A percentile compares a stretch with the other conserved stretches of the same genome.
Conservation (phyloP, 2,888 invertebrate genomes). For the Candidula unifasciata region DNA sequence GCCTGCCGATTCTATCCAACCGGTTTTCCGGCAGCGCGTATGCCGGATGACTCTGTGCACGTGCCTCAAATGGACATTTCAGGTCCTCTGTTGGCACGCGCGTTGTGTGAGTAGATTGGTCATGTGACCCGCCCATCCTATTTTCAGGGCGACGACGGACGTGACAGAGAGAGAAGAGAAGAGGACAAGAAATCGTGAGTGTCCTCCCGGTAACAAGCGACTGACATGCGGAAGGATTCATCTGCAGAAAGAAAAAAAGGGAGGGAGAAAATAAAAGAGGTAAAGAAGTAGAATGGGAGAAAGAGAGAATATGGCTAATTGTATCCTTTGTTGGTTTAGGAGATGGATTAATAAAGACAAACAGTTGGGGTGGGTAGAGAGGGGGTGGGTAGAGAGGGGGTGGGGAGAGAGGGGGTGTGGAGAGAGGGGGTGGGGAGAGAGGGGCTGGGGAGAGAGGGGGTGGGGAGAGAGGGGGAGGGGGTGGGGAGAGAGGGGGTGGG, state of each 20-base stretch:
- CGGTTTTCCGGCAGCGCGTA: conserved; percentile 45
- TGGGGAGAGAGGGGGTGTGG: too few species aligned
- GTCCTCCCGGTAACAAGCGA: background rate
- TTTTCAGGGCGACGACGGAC: conserved; percentile 29
- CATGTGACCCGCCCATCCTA: conserved; percentile 31
- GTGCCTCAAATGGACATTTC: conserved; percentile 47
- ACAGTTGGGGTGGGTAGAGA: background rate
- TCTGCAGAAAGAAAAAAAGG: background rate
- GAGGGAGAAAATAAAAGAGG: background rate
- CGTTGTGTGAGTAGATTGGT: conserved; percentile 31
- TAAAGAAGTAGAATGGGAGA: background rate
- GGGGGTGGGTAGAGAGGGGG: background rate
- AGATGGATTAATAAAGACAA: background rate
- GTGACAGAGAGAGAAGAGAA: conserved; percentile 23
- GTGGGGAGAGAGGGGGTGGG: too few species aligned
- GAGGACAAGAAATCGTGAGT: conserved; percentile 10
- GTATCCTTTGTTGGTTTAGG: too few species aligned
- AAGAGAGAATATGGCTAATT: too few species aligned
- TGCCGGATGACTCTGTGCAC: conserved; percentile 40
- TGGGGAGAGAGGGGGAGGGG: too few species aligned
- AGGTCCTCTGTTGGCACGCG: conserved; percentile 37
- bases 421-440: too few species aligned
- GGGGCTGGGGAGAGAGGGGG: too few species aligned
- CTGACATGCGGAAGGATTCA: background rate
- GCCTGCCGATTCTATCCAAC: conserved; percentile 20